phyloP scores from a whole-genome alignment of 2,113 vertebrate genomes.

The Promerops cafer region DNA sequence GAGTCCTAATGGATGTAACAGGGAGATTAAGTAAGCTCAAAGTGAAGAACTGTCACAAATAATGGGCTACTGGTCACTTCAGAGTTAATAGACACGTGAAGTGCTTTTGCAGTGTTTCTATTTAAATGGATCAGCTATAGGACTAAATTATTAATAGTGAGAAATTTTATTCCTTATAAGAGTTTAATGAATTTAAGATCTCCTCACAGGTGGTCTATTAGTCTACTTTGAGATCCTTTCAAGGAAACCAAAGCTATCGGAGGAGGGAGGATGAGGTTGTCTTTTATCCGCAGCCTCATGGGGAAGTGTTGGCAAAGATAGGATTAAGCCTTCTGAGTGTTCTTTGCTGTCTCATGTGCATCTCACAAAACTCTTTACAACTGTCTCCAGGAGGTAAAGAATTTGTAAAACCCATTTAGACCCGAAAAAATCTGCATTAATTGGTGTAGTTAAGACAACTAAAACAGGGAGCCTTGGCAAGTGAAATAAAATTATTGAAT shows the following conservation, averaged over 20 bases:
- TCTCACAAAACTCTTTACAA: not conserved
- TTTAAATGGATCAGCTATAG: not conserved
- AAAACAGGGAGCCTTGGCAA: not conserved
- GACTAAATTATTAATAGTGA: not conserved
- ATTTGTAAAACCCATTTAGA: not conserved
- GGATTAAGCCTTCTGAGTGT: not conserved
- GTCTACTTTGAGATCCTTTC: not conserved
- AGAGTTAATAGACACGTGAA: not conserved
- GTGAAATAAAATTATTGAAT: not conserved
- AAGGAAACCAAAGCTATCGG: not conserved
- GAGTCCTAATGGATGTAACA: not conserved
- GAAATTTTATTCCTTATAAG: not conserved
- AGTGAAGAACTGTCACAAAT: not conserved
- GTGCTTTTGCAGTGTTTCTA: not conserved
- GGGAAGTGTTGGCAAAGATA: not conserved
- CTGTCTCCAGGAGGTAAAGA: not conserved
- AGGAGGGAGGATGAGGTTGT: not conserved
- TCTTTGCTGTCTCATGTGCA: not conserved
- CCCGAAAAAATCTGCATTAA: not conserved
- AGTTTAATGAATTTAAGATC: conserved; percentile 6
- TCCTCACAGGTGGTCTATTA: not conserved
- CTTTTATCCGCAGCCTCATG: not conserved
- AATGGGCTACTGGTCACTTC: not conserved
- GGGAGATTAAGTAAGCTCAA: not conserved
- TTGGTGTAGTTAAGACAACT: not conserved